phyloP scores from a whole-genome alignment of 2,113 vertebrate species.

The Pseudopipra pipra region DNA sequence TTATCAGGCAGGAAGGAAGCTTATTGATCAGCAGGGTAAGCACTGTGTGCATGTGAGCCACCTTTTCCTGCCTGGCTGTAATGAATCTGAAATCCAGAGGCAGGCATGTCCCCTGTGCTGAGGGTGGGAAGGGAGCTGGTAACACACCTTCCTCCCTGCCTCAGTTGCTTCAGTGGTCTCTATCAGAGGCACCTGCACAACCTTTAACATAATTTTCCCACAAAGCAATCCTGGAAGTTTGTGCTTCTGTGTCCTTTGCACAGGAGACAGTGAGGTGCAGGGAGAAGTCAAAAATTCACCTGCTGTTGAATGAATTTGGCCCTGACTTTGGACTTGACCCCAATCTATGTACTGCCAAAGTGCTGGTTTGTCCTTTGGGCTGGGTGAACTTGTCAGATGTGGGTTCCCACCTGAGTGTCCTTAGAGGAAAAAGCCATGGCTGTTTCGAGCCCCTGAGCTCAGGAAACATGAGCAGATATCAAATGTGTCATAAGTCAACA shows the following conservation, averaged over 20 bases:
- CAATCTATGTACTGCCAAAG: background rate
- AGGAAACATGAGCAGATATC: background rate
- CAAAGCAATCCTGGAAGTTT: background rate
- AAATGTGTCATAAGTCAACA: background rate
- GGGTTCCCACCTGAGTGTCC: background rate
- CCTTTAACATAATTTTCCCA: background rate
- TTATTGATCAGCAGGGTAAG: conserved; percentile 62
- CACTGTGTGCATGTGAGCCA: conserved; percentile 32
- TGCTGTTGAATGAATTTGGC: background rate
- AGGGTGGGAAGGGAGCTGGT: background rate
- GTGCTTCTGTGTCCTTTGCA: background rate
- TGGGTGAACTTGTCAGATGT: background rate
- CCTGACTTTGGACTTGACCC: background rate
- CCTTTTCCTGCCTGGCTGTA: conserved; percentile 27
- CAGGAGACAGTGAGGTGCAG: background rate
- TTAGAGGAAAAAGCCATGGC: background rate
- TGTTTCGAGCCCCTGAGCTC: background rate
- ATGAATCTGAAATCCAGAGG: background rate
- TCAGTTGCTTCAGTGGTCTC: background rate
- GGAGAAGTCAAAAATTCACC: background rate
- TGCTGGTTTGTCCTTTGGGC: background rate
- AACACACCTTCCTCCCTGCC: background rate
- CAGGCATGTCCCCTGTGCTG: background rate
- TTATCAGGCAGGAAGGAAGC: conserved; percentile 61
- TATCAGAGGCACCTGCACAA: background rate